A percentile compares a stretch with the other conserved stretches of the same genome.
Conservation (phyloP, 2,797 vertebrate genomes). For the Mycteria americana region DNA sequence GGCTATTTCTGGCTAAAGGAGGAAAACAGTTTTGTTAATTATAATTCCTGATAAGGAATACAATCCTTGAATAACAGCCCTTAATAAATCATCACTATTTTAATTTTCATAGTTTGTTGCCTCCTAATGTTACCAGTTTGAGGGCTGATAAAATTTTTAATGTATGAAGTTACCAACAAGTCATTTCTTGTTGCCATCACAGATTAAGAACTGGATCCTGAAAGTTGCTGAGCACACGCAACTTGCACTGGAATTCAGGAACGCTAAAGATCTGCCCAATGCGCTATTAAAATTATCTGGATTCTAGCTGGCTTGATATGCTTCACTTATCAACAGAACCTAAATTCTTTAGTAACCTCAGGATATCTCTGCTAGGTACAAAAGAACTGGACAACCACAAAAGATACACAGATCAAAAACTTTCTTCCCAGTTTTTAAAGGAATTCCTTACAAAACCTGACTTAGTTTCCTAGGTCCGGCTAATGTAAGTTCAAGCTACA, state of each 20-base stretch:
- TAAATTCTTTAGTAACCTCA: not conserved
- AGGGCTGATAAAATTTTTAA: slow-evolving; percentile 19
- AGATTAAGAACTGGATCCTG: not conserved
- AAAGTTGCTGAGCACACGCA: not conserved
- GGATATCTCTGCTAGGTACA: not conserved
- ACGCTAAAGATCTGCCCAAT: not conserved
- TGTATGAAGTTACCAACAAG: slow-evolving; percentile 37
- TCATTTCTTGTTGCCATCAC: slow-evolving; percentile 3
- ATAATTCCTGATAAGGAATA: not conserved
- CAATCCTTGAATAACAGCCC: not conserved
- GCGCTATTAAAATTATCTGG: not conserved
- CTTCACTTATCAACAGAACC: not conserved
- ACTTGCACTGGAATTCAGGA: not conserved
- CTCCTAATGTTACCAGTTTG: not conserved
- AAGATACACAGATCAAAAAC: not conserved
- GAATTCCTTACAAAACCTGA: not conserved
- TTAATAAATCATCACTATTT: slow-evolving; percentile 12
- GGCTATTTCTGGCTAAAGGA: not conserved
- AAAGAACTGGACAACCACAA: not conserved
- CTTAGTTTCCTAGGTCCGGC: not conserved
- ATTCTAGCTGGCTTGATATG: not conserved
- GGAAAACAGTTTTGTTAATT: not conserved
- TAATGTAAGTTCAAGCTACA: not conserved
- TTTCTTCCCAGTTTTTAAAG: not conserved
- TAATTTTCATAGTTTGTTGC: slow-evolving; percentile 23